Evolutionary conservation across 2,888 invertebrate species (phyloP).

Genomic region (Boloria selene): DNA sequence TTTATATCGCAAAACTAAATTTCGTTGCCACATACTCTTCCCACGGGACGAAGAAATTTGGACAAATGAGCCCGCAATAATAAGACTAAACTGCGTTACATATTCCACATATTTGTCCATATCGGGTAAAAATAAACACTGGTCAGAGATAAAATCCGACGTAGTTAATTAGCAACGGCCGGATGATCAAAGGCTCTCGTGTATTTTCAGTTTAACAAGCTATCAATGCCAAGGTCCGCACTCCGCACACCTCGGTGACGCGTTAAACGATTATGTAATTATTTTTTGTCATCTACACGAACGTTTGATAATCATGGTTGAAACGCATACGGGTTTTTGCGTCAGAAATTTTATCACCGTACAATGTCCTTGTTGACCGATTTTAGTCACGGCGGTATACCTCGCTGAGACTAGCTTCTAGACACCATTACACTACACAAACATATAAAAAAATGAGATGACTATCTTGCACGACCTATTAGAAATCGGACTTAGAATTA

Average conservation of each 20-base stretch:
- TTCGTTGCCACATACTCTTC: slow-evolving; percentile 1
- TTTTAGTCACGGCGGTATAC: no score
- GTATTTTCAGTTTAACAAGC: slow-evolving; percentile 33
- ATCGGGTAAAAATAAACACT: slow-evolving; percentile 26
- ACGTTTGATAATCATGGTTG: not conserved
- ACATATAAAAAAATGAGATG: no score
- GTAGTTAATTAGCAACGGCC: slow-evolving; percentile 33
- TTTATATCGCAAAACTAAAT: slow-evolving; percentile 1
- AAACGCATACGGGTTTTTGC: not conserved
- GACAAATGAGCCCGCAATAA: not conserved
- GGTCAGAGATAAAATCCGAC: slow-evolving; percentile 26
- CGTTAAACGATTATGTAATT: slow-evolving; percentile 25
- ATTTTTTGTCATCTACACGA: slow-evolving; percentile 18
- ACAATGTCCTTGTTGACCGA: no score
- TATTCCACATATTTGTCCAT: slow-evolving; percentile 24
- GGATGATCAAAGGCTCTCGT: slow-evolving; percentile 33
- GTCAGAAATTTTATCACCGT: not conserved
- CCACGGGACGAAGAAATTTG: slow-evolving; percentile 6
- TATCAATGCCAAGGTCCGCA: slow-evolving; percentile 36
- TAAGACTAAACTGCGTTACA: slow-evolving; percentile 21
- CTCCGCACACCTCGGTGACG: slow-evolving; percentile 30
- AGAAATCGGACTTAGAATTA: no score
- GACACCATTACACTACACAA: no score
- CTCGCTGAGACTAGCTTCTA: no score
- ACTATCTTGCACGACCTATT: no score